phyloP scores from a whole-genome alignment of 2,888 invertebrate genomes.

The Hybos culiciformis region DNA sequence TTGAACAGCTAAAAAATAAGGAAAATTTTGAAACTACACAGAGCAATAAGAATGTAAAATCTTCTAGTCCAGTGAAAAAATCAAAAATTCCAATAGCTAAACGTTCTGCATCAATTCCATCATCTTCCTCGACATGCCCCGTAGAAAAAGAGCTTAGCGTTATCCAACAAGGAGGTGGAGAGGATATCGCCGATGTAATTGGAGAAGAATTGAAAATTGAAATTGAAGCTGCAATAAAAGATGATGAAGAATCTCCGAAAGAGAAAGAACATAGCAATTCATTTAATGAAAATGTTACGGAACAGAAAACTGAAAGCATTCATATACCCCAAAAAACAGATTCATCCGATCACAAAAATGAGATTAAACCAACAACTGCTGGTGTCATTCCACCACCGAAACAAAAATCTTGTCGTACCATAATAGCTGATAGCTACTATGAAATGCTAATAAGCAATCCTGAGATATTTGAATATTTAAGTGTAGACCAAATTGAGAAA shows the following conservation, averaged over 20 bases:
- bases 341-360: slow-evolving; percentile 11
- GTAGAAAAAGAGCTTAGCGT: too few relatives aligned
- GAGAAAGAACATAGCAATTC: slow-evolving; percentile 13
- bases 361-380: slow-evolving; percentile 8
- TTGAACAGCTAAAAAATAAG: slow-evolving; percentile 18
- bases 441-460: slow-evolving; percentile 64
- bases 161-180: slow-evolving; percentile 34
- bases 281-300: slow-evolving; percentile 18
- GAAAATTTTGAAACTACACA: slow-evolving; percentile 12
- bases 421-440: slow-evolving; percentile 65
- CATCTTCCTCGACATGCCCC: slow-evolving; percentile 6
- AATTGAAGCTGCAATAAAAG: slow-evolving; percentile 31
- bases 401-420: slow-evolving; percentile 44
- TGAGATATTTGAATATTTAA: slow-evolving; percentile 66
- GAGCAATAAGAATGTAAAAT: slow-evolving; percentile 16
- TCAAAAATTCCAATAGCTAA: slow-evolving; percentile 34
- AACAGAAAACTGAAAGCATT: slow-evolving; percentile 5
- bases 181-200: slow-evolving; percentile 31
- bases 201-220: slow-evolving; percentile 31
- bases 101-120: slow-evolving; percentile 11
- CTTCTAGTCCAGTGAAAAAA: slow-evolving; percentile 33
- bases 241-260: slow-evolving; percentile 23
- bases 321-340: slow-evolving; percentile 12
- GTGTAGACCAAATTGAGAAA: slow-evolving; percentile 67
- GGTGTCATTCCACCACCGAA: slow-evolving; percentile 37